phyloP scores from a whole-genome alignment of 2,888 invertebrate genomes.

The Xestoiulus laeticollis region DNA sequence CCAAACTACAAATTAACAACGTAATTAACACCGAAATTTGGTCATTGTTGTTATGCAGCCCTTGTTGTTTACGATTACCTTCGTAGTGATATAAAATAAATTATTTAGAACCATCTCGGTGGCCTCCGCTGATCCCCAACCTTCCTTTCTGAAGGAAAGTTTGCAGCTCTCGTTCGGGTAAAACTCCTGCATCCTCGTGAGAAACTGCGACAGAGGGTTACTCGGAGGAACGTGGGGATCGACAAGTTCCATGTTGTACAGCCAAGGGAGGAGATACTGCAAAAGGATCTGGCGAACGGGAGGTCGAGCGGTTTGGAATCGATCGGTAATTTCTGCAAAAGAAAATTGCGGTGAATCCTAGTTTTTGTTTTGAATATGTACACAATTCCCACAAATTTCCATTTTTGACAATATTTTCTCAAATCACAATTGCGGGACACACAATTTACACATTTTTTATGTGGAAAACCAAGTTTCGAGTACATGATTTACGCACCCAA shows the following conservation, averaged over 20 bases:
- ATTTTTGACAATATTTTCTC: too few relatives aligned
- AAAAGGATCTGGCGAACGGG: constrained; percentile 90
- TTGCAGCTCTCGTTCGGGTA: constrained; percentile 68
- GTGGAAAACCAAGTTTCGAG: too few relatives aligned
- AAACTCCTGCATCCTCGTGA: constrained; percentile 68
- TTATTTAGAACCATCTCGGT: constrained; percentile 99
- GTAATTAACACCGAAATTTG: not conserved
- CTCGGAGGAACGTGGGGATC: constrained; percentile 91
- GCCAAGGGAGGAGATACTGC: constrained; percentile 94
- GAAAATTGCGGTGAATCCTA: constrained; percentile 51
- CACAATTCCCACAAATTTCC: too few relatives aligned
- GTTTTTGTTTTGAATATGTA: too few relatives aligned
- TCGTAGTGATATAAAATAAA: constrained; percentile 96
- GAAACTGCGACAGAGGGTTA: constrained; percentile 60
- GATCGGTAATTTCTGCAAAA: constrained; percentile 88
- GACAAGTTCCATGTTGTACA: constrained; percentile 97
- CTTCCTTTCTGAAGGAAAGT: constrained; percentile 80
- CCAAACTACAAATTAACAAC: constrained; percentile 76
- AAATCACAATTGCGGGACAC: too few relatives aligned
- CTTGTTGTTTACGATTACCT: constrained; percentile 70
- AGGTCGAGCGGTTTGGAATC: constrained; percentile 94
- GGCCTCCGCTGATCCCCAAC: constrained; percentile 98
- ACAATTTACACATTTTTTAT: too few relatives aligned
- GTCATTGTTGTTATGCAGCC: not conserved
- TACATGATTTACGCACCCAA: too few relatives aligned